Evolutionary conservation across 2,797 vertebrate genomes (phyloP), one percentile per base, ranked within the genome.

Genomic region (Philypnodon macrostomus): DNA sequence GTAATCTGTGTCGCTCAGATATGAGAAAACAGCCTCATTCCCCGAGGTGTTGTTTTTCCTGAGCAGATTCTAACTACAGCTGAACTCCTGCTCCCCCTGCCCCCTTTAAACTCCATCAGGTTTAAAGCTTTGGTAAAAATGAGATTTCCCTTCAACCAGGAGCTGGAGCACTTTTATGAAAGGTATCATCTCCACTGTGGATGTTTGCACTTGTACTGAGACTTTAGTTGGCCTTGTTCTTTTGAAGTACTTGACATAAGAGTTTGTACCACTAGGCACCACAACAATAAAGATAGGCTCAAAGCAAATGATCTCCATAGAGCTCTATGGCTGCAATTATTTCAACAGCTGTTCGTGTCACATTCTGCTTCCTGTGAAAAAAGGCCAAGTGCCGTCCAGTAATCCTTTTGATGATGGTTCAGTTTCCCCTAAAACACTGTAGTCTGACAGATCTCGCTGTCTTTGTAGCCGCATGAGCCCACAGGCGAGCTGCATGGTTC

Each of bases 1-100:
- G 67, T 76, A 66, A 82, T 82, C 75, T 80, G 76, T 64, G 77
- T 58, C 27, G 67, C 58, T 70, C 69, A 75, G 78, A 83, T 73
- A 79, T 57, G 73, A 77, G 59, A 53, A 65, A 79, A 67, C 73
- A 64, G 53, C 52, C 34, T 66, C 38, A 6, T 46, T 70, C 73
- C 77, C 72, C 2, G 39, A 69, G 73, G 79, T 53, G 52, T 31
- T 53, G 50, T 58, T 52, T n/a, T 56, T 59, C 40, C 41, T 44
- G 66, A 63, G 45, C 41, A 61, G 59, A 75, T 48, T 62, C 70
- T 54, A 62, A 70, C 56, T 57, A 40, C 36, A 67, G 56, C 67
- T 70, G 52, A 63, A 67, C 48, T 39, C 29, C 53, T 26, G 2
- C 23, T 70, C 63, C 49, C 48, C 35, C 4, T 5, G 32, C 60